phyloP scores from a whole-genome alignment of 23 tunicate species.

The Halocynthia roretzi region DNA sequence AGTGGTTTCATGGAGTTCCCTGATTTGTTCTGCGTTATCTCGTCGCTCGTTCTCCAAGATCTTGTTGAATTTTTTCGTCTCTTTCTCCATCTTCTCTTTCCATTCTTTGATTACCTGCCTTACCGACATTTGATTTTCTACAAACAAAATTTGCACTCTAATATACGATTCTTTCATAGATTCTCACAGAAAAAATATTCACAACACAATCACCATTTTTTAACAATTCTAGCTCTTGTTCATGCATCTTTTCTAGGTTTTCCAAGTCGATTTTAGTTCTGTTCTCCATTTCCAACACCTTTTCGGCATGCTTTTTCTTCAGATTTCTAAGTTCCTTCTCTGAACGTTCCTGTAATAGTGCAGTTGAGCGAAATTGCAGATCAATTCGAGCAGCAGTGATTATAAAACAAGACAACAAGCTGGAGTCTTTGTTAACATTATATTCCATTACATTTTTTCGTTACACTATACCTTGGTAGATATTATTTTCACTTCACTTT shows the following conservation, averaged over 20 bases:
- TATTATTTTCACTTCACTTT: too few species aligned
- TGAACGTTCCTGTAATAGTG: too few species aligned
- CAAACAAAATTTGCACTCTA: too few species aligned
- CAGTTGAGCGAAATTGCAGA: too few species aligned
- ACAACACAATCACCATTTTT: neutral
- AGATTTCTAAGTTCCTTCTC: neutral
- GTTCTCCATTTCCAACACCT: conserved; percentile 19
- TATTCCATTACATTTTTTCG: too few species aligned
- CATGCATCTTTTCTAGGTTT: conserved; percentile 17
- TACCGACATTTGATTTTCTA: conserved; percentile 22
- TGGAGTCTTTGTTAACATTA: too few species aligned
- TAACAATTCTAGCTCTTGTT: conserved; percentile 16
- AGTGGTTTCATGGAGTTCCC: conserved; percentile 23
- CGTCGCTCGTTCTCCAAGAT: conserved; percentile 29
- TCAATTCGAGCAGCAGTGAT: too few species aligned
- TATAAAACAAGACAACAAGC: too few species aligned
- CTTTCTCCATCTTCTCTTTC: conserved; percentile 20
- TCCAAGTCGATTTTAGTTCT: neutral
- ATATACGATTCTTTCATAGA: neutral
- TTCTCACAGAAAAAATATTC: neutral
- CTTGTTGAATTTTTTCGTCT: conserved; percentile 40
- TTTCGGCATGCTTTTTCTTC: conserved; percentile 15
- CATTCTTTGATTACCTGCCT: conserved; percentile 16
- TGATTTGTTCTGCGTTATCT: conserved; percentile 33
- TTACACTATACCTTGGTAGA: too few species aligned